Percentiles rank a stretch among this genome's conserved stretches.
Evolutionary conservation across 2,113 vertebrate genomes (phyloP).

Genomic region (Tetraodon nigroviridis): DNA sequence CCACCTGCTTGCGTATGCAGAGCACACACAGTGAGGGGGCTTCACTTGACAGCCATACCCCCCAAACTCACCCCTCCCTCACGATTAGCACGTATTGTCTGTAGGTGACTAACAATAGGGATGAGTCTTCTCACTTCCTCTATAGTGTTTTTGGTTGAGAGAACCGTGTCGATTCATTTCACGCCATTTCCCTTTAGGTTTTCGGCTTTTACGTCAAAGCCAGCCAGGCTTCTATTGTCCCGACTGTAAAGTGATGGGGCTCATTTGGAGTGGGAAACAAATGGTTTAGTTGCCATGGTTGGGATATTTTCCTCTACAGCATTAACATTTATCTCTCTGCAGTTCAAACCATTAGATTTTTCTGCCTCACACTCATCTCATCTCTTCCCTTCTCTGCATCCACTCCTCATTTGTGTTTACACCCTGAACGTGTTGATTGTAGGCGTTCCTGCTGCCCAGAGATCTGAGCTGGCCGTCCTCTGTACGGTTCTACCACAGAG

Average conservation of each 20-base stretch:
- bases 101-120: background rate
- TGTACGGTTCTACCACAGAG: constrained; percentile 30
- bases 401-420: background rate
- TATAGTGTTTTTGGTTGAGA: too few relatives aligned
- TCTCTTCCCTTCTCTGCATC: background rate
- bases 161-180: background rate
- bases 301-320: constrained; percentile 25
- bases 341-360: constrained; percentile 11
- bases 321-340: constrained; percentile 15
- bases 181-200: background rate
- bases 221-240: background rate
- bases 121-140: background rate
- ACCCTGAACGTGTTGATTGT: constrained; percentile 16
- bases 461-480: constrained; percentile 45
- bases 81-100: constrained; percentile 42
- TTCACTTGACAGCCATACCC: constrained; percentile 40
- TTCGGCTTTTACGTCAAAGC: background rate
- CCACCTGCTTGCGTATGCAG: constrained; percentile 63
- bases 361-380: background rate
- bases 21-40: constrained; percentile 55
- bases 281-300: constrained; percentile 11
- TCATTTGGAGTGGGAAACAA: constrained; percentile 12
- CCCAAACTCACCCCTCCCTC: constrained; percentile 21
- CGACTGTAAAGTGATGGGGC: constrained; percentile 8
- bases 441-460: constrained; percentile 3